Conservation (phyloP, 2,113 vertebrate genomes). For the Gasterosteus nipponicus region DNA sequence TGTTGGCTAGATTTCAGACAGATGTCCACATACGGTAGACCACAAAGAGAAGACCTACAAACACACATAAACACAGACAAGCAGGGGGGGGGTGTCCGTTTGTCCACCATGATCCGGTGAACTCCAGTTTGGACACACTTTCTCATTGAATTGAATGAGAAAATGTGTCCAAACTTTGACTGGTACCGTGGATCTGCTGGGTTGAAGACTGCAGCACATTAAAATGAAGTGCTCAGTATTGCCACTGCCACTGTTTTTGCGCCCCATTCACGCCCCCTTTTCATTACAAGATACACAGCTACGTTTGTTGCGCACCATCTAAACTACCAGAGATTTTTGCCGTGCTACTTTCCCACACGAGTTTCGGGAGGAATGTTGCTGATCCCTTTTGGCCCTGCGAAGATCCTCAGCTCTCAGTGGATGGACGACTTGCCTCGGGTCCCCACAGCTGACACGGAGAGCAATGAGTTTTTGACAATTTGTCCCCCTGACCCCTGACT, state of each 20-base stretch:
- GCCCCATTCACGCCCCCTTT: neutral
- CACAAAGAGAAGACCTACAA: conserved; percentile 25
- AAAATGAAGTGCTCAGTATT: neutral
- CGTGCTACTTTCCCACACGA: neutral
- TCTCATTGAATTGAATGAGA: too few species aligned
- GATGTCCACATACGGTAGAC: conserved; percentile 29
- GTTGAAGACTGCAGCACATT: neutral
- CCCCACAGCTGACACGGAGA: conserved; percentile 15
- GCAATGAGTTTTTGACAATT: conserved; percentile 46
- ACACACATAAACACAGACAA: conserved; percentile 27
- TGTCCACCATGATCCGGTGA: conserved; percentile 31
- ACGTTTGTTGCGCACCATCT: neutral
- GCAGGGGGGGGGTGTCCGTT: conserved; percentile 29
- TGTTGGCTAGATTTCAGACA: conserved; percentile 52
- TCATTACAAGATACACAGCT: neutral
- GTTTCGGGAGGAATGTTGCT: neutral
- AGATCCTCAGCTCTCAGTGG: conserved; percentile 7
- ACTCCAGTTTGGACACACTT: neutral
- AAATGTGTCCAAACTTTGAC: too few species aligned
- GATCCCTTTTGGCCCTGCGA: conserved; percentile 3
- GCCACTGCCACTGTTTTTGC: neutral
- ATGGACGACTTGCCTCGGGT: conserved; percentile 24
- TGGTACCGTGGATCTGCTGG: neutral
- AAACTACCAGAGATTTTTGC: neutral
- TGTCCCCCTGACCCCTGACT: conserved; percentile 39